Evolutionary conservation across 23 tunicate genomes (phyloP).

Genomic region (Trididemnum nubilum): DNA sequence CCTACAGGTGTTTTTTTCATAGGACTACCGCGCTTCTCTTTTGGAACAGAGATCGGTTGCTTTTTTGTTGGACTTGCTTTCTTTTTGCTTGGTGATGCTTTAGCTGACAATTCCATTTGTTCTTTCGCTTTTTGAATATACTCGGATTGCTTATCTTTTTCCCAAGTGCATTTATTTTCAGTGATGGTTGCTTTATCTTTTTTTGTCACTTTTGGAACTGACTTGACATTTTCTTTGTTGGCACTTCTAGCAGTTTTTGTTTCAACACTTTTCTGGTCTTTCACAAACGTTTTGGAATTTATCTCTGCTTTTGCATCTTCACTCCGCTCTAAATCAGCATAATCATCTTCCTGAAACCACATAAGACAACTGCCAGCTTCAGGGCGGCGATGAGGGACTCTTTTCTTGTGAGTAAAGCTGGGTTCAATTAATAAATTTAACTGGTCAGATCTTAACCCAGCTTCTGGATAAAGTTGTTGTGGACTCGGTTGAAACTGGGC

Average conservation of each 20-base stretch:
- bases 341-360: constrained; percentile 72
- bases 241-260: background rate
- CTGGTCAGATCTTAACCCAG: constrained; percentile 89
- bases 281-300: background rate
- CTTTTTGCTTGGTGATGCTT: background rate
- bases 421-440: constrained; percentile 60
- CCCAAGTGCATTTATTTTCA: constrained; percentile 28
- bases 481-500: constrained; percentile 59
- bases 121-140: constrained; percentile 10
- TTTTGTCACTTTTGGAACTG: background rate
- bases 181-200: background rate
- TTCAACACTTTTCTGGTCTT: background rate
- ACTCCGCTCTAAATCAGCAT: background rate
- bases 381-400: constrained; percentile 73
- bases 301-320: background rate
- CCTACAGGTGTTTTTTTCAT: background rate
- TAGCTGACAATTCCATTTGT: background rate
- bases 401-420: constrained; percentile 54
- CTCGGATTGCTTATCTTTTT: constrained; percentile 26
- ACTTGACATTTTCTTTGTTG: background rate
- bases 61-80: background rate
- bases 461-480: constrained; percentile 66
- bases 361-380: constrained; percentile 51
- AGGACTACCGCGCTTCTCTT: background rate
- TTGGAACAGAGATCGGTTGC: background rate